Evolutionary conservation across 2,113 vertebrate species (phyloP).

Genomic region (Cricetomys ansorgei): DNA sequence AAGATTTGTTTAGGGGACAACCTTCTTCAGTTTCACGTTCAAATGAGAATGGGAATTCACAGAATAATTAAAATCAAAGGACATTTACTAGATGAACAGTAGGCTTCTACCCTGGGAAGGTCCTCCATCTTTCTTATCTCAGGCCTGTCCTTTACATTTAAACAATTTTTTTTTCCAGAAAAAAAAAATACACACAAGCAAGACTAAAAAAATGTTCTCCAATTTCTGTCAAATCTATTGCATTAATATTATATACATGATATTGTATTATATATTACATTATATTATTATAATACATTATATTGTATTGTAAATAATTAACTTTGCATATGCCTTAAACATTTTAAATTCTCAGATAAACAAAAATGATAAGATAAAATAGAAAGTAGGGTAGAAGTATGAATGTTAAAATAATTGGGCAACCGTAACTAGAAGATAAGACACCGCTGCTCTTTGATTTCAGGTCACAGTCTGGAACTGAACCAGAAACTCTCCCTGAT

Average conservation of each 20-base stretch:
- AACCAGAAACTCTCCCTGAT: no score
- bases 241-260: neutral
- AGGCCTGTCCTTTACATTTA: neutral
- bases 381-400: neutral
- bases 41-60: neutral
- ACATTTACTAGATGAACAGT: neutral
- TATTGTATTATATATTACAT: neutral
- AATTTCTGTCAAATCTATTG: neutral
- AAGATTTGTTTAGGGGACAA: neutral
- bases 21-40: neutral
- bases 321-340: neutral
- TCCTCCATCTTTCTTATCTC: neutral
- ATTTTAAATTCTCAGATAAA: conserved; percentile 3
- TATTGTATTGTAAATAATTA: neutral
- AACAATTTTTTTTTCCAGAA: neutral
- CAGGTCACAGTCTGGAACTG: neutral
- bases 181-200: neutral
- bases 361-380: neutral
- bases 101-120: neutral
- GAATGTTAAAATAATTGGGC: neutral
- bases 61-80: neutral
- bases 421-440: neutral
- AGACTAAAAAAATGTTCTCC: neutral
- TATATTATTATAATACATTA: neutral
- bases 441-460: neutral